phyloP scores from a whole-genome alignment of 2,888 invertebrate species.

The Zaprionus bogoriensis region DNA sequence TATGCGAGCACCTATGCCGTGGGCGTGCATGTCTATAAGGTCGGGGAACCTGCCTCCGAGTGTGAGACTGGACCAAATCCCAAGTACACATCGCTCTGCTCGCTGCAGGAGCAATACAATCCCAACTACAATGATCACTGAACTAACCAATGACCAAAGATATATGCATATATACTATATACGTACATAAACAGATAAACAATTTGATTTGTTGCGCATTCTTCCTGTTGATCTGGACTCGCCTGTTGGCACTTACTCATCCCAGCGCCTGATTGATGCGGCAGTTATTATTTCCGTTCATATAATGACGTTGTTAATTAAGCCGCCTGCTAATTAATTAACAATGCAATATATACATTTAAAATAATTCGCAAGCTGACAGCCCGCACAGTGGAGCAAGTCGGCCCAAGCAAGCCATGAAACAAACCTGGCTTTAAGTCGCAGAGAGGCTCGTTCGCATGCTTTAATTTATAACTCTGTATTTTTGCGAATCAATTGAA shows the following conservation, averaged over 20 bases:
- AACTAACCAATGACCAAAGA: constrained; percentile 47
- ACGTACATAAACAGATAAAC: not conserved
- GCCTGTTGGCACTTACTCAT: constrained; percentile 7
- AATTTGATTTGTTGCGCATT: constrained; percentile 8
- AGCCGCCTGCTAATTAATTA: constrained; percentile 28
- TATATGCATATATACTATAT: constrained; percentile 3
- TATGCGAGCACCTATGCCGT: constrained; percentile 81
- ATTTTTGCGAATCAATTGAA: constrained; percentile 12
- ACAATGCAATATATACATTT: constrained; percentile 8
- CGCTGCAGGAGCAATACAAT: constrained; percentile 76
- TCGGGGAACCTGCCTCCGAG: constrained; percentile 78
- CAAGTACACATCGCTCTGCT: constrained; percentile 78
- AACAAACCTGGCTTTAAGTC: constrained; percentile 7
- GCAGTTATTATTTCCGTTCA: constrained; percentile 25
- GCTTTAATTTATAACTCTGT: constrained; percentile 14
- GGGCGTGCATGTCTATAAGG: constrained; percentile 76
- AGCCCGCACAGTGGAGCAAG: constrained; percentile 34
- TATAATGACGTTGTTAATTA: constrained; percentile 23
- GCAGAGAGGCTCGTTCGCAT: constrained; percentile 17
- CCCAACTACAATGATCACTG: constrained; percentile 78
- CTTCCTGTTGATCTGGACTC: constrained; percentile 28
- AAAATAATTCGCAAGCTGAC: constrained; percentile 3
- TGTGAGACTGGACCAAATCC: constrained; percentile 77
- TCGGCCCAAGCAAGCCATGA: not conserved
- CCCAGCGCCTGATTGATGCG: constrained; percentile 10